Evolutionary conservation across 2,113 vertebrate species (phyloP).

Genomic region (Scomber scombrus): DNA sequence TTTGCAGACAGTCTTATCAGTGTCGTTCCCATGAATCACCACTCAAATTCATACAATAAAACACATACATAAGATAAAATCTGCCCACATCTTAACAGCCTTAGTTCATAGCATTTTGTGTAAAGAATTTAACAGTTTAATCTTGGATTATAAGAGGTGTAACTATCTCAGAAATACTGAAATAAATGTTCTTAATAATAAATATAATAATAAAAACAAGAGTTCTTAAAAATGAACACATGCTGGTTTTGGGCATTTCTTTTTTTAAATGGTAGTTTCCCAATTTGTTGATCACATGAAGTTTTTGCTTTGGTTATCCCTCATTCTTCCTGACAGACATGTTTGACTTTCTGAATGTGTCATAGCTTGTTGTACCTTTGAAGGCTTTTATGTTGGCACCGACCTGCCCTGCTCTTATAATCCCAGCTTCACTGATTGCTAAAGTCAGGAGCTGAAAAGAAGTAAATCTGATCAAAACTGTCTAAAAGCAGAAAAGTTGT

Average conservation of each 20-base stretch:
- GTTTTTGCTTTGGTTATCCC: neutral
- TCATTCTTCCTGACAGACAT: neutral
- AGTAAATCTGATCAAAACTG: neutral
- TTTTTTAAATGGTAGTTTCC: neutral
- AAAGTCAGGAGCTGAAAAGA: neutral
- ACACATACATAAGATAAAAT: too few species aligned
- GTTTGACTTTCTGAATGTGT: neutral
- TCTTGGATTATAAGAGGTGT: too few species aligned
- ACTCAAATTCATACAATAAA: too few species aligned
- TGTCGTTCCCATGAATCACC: too few species aligned
- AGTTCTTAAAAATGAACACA: neutral
- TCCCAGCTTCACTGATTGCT: neutral
- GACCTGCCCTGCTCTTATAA: neutral
- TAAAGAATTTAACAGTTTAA: neutral
- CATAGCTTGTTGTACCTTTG: neutral
- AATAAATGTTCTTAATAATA: neutral
- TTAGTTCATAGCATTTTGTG: neutral
- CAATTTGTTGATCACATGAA: neutral
- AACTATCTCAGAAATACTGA: neutral
- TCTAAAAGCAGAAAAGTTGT: neutral
- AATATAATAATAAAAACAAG: too few species aligned
- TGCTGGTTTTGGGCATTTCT: neutral
- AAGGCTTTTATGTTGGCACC: neutral
- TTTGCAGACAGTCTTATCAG: too few species aligned
- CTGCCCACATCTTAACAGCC: too few species aligned